Evolutionary conservation across 1,140 invertebrate genomes (phyloP), one percentile per base, ranked within the genome.

Genomic region (Magallana ariakensis): DNA sequence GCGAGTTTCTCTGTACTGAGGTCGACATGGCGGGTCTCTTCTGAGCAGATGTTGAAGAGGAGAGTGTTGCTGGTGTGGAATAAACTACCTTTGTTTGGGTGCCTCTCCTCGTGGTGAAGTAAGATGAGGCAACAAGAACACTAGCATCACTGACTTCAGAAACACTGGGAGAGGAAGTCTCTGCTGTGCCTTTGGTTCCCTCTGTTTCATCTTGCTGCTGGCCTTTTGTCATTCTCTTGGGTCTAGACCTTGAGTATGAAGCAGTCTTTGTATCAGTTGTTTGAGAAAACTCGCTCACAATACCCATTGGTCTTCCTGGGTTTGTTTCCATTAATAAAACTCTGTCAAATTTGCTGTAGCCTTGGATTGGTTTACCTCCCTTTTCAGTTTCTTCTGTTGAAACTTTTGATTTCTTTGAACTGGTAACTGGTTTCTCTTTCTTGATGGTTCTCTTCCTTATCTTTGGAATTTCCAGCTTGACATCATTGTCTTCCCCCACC

Each of bases 381-480:
- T 75, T 75, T 4, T 3, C 22, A 26, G 9, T 22, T 13, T 75
- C 22, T 13, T 75, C 66, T 13, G 66, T 13, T 10, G 66, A 75
- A 19, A 75, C 33, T 13, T 33, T 75, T 22, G 66, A 26, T 26
- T 75, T 75, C 22, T 75, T 75, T 9, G 22, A 13, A 26, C 13
- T 13, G 19, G 13, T 19, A 26, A 26, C 22, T 26, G 66, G 9
- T 75, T 75, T 75, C 9, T 19, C 9, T 13, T 75, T 75, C 66
- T 75, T 75, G 8, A 75, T 75, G 22, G 22, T 75, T 75, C 66
- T 75, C 66, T 75, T 75, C 22, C 66, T 82, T 15, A 82, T 82
- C n/a, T 82, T 82, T 55, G 80, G 80, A 9, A 82, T 82, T 56
- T 55, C 80, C 80, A 82, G 80, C 55, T 82, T 26, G 46, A 82